Evolutionary conservation across 2,113 vertebrate species (phyloP).

Genomic region (Myocastor coypus): DNA sequence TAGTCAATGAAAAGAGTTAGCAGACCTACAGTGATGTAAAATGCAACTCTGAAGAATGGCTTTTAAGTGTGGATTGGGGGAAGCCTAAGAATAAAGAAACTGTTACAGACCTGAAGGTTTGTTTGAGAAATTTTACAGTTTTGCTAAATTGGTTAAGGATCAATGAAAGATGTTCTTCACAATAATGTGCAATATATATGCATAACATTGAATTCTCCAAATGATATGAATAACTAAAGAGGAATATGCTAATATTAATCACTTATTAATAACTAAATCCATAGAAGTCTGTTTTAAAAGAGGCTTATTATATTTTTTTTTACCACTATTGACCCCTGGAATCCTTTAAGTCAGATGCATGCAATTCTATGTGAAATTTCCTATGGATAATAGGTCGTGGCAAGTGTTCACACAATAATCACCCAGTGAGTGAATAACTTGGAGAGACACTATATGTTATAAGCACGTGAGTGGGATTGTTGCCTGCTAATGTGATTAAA

Average conservation of each 20-base stretch:
- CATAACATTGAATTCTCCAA: slow-evolving; percentile 38
- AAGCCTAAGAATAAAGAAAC: neutral
- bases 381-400: neutral
- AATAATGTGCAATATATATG: neutral
- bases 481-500: neutral
- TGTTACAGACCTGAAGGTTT: neutral
- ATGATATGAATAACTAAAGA: neutral
- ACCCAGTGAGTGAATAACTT: neutral
- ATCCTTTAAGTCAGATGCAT: neutral
- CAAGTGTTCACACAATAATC: neutral
- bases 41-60: slow-evolving; percentile 16
- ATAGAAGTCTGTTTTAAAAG: neutral
- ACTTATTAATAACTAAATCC: neutral
- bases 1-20: neutral
- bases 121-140: neutral
- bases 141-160: neutral
- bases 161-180: neutral
- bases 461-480: neutral
- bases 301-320: neutral
- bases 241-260: neutral
- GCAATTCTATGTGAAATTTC: neutral
- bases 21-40: neutral
- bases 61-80: neutral
- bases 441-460: neutral
- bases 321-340: neutral